phyloP scores from a whole-genome alignment of 2,113 vertebrate genomes.

The Dolichotis patagonum region DNA sequence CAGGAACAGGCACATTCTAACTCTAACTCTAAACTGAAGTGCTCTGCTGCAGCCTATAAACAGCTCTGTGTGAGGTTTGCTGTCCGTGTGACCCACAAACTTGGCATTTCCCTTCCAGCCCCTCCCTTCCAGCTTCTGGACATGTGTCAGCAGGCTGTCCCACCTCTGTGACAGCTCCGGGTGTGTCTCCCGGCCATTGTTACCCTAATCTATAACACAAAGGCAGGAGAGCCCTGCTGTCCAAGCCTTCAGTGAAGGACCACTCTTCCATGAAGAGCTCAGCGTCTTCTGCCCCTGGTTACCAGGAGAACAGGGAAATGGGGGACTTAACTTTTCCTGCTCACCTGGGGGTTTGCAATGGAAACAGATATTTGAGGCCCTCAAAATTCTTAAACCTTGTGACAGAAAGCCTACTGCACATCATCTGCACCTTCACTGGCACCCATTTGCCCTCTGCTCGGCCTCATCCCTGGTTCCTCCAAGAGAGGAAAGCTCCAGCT shows the following conservation, averaged over 20 bases:
- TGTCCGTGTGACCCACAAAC: background rate
- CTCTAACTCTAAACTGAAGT: background rate
- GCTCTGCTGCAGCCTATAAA: background rate
- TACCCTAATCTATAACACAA: background rate
- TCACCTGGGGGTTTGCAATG: background rate
- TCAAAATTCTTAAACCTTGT: background rate
- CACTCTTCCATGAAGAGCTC: too few relatives aligned
- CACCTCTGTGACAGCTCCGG: fast-evolving
- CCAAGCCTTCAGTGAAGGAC: background rate
- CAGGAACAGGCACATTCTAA: background rate
- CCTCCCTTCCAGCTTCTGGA: background rate
- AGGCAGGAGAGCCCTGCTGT: background rate
- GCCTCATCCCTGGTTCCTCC: background rate
- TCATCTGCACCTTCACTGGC: background rate
- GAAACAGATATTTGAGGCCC: background rate
- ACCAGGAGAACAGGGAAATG: background rate
- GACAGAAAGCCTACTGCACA: background rate
- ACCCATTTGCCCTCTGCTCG: background rate
- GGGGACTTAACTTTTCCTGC: background rate
- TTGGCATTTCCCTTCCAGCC: background rate
- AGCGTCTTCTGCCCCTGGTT: background rate
- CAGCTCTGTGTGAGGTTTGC: background rate
- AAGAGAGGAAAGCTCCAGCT: background rate
- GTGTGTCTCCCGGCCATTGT: background rate
- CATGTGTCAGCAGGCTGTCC: background rate